phyloP scores from a whole-genome alignment of 2,888 invertebrate genomes.

The Lithosia quadra region DNA sequence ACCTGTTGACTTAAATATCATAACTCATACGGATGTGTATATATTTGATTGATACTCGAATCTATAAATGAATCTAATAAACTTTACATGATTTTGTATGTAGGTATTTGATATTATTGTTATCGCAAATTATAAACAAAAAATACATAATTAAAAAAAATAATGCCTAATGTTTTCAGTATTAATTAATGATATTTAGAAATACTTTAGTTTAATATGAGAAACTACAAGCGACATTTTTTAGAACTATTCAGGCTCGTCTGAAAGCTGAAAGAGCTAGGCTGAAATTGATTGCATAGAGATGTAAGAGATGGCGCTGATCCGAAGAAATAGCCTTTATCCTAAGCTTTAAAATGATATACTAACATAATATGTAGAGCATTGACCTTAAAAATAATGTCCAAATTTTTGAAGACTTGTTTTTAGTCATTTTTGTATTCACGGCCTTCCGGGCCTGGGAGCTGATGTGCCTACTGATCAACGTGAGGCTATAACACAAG shows the following conservation, averaged over 20 bases:
- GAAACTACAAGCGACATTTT: not conserved
- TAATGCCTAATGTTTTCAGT: not conserved
- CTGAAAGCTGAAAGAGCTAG: conserved; percentile 28
- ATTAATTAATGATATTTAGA: not conserved
- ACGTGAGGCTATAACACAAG: too few species aligned
- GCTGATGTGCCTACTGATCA: too few species aligned
- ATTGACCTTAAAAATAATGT: too few species aligned
- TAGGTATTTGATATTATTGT: too few species aligned
- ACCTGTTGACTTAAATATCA: conserved; percentile 62
- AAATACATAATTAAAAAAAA: not conserved
- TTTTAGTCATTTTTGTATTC: too few species aligned
- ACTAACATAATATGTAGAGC: too few species aligned
- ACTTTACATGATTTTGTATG: not conserved
- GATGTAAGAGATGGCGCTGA: conserved; percentile 40
- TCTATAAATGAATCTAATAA: not conserved
- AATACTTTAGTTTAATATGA: not conserved
- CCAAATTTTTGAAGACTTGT: too few species aligned
- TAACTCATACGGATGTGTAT: conserved; percentile 22
- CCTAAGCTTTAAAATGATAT: not conserved
- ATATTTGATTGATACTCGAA: not conserved
- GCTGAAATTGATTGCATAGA: conserved; percentile 37
- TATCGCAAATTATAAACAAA: not conserved
- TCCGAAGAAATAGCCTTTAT: not conserved
- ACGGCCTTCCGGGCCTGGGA: too few species aligned
- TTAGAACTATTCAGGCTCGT: conserved; percentile 12